Conservation (phyloP, 2,113 vertebrate species). For the Macroglossus sobrinus region DNA sequence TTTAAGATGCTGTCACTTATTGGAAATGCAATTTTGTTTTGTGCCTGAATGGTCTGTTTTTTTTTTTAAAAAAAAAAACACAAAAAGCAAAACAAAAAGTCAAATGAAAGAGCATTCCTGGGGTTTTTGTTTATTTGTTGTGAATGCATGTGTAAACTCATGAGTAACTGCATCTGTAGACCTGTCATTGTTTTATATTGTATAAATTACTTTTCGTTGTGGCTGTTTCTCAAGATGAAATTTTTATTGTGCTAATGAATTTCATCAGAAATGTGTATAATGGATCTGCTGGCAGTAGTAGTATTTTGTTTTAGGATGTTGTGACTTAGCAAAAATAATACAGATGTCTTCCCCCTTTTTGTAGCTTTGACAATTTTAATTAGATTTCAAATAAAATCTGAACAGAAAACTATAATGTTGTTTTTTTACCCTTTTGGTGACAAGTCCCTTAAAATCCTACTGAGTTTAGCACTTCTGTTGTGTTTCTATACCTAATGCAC, state of each 20-base stretch:
- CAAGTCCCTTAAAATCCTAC: conserved; percentile 58
- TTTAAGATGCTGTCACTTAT: conserved; percentile 86
- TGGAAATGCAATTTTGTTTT: conserved; percentile 89
- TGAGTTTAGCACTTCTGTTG: conserved; percentile 68
- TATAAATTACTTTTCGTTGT: conserved; percentile 87
- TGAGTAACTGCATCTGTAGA: conserved; percentile 86
- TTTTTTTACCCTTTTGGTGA: conserved; percentile 80
- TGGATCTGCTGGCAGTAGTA: conserved; percentile 88
- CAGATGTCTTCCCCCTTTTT: conserved; percentile 84
- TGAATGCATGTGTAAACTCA: conserved; percentile 89
- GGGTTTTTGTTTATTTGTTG: conserved; percentile 81
- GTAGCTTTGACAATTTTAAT: conserved; percentile 89
- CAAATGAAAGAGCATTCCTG: conserved; percentile 87
- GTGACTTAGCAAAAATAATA: conserved; percentile 86
- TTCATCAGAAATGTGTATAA: conserved; percentile 87
- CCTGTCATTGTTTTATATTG: conserved; percentile 90
- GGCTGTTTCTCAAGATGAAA: conserved; percentile 83
- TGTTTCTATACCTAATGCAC: conserved; percentile 70
- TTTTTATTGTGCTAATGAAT: conserved; percentile 87
- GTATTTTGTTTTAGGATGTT: conserved; percentile 88
- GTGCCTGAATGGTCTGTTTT: conserved; percentile 88
- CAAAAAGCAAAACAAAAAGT: conserved; percentile 71
- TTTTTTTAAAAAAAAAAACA: conserved; percentile 54
- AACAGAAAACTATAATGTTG: conserved; percentile 84
- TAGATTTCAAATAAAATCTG: conserved; percentile 93